Base-by-base conservation (phyloP, 1,140 invertebrate species). In the Scaptomyza pallida region DNA sequence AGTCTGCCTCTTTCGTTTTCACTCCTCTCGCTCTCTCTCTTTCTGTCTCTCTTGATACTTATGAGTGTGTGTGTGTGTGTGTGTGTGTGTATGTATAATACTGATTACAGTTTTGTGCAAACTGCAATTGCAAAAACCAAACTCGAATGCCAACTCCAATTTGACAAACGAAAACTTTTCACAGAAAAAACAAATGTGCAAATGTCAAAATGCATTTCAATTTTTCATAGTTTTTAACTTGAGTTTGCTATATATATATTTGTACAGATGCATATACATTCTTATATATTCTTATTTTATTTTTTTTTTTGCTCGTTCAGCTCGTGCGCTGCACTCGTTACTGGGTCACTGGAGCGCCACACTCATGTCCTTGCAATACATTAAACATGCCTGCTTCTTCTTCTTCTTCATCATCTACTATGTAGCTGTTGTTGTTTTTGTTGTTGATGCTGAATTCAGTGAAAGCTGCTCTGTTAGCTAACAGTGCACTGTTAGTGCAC, bases 281-380 rank as follows among this genome's bases (percentile, higher is more conserved):
- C 52, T 45, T 30, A 16, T 43, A 9, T 10, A 9, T 37, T 44
- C 65, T 37, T 48, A 72, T 44, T 68, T 26, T 51, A 72, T 65
- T 63, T 59, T 73, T 41, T 41, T 70, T 70, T 33, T 44, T 57
- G 41, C 12, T 71, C 57, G 35, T 55, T 70, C 52, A 70, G 70
- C 77, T 85, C 73, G 82, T 85, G 80, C 76, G 77, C 71, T 85
- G 81, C 81, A 86, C 86, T 89, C 85, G 85, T 90, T 82, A 90
- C 83, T 90, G 78, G 89, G 89, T 90, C 89, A 90, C 89, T 90
- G 83, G 89, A 86, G 89, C 83, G 82, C 82, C 85, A 83, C 78
- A 89, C 81, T 80, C 73, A 89, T 90, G 89, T 90, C 89, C 89
- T 90, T 90, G 89, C 81, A 88, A 85, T 86, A 81, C 73, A 85